Evolutionary conservation across 2,113 vertebrate species (phyloP), one percentile per base, ranked within the genome.

Genomic region (Apistogramma diplotaenia): DNA sequence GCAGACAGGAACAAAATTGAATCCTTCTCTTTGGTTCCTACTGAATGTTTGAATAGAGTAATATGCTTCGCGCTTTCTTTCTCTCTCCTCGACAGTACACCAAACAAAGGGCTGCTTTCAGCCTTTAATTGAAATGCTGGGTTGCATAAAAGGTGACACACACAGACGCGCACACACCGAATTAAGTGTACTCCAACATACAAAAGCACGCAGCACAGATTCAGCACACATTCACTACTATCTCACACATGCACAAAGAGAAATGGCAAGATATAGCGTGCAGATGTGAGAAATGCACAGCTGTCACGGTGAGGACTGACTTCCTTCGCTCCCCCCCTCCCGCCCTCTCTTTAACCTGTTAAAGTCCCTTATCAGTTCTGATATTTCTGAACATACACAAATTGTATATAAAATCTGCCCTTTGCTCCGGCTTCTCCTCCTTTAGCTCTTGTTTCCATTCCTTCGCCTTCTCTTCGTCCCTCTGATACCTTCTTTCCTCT

Each of bases 21-120:
- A 91, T 88, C 74, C 65, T 74, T 89, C 59, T 55, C 57, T 84
- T 91, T 89, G 29, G 49, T 82, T 86, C 23, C 55, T 37, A 0
- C 67, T 79, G 84, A 87, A 87, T 76, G 84, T 91, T 92, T 91
- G 87, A 93, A 93, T 82, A 87, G 89, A 89, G 58, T 72, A 81
- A 88, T 76, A 87, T 74, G 65, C 76, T 86, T 89, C 53, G 1
- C 40, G 65, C 77, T 83, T 78, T 87, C 85, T 86, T 79, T 89
- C 75, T 81, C 56, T 82, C 78, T 78, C 55, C 74, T 88, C 82
- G 49, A 83, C 89, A 90, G 80, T 49, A 6, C 1, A 33, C 80
- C 84, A 83, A 89, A 92, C 88, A 92, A 92, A 90, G 77, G 57
- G 8, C 27, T 59, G 84, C 90, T 85, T 89, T 93, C 89, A 89